Evolutionary conservation across 2,113 vertebrate species (phyloP).

Genomic region (crab-eating macaque (Macaca fascicularis)): DNA sequence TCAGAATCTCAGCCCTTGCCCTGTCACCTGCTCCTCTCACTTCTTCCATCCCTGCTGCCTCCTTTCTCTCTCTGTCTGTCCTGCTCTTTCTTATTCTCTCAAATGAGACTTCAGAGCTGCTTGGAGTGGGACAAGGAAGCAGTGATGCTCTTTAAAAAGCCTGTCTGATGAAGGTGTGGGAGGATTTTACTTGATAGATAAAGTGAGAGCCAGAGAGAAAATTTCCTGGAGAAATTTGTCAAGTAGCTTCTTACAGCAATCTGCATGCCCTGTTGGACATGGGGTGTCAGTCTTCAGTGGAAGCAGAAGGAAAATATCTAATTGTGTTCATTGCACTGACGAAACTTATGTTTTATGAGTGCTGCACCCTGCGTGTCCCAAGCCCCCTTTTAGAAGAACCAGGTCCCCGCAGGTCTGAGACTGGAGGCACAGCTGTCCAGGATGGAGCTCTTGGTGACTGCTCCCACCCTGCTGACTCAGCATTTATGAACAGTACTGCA

Average conservation of each 20-base stretch:
- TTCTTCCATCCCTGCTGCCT: not conserved
- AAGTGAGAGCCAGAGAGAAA: conserved; percentile 67
- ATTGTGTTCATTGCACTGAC: conserved; percentile 65
- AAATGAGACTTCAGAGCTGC: conserved; percentile 84
- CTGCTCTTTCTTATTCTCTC: conserved; percentile 61
- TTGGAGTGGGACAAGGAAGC: conserved; percentile 67
- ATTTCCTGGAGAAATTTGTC: conserved; percentile 79
- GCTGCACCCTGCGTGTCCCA: conserved; percentile 34
- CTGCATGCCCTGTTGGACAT: conserved; percentile 59
- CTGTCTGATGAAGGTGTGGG: conserved; percentile 79
- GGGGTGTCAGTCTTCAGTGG: conserved; percentile 79
- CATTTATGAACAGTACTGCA: not conserved
- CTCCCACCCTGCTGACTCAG: not conserved
- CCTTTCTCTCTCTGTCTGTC: conserved; percentile 40
- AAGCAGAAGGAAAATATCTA: conserved; percentile 70
- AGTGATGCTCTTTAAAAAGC: conserved; percentile 75
- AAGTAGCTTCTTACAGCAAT: conserved; percentile 71
- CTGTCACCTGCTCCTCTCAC: not conserved
- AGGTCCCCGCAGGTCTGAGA: not conserved
- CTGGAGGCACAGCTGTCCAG: not conserved
- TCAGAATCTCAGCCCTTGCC: not conserved
- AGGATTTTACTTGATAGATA: conserved; percentile 76
- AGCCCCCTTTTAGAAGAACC: not conserved
- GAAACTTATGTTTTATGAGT: conserved; percentile 56
- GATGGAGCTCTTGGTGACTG: not conserved